Percentiles rank a stretch among this genome's conserved stretches.
Evolutionary conservation across 2,113 vertebrate species (phyloP).

Genomic region (Scortum barcoo): DNA sequence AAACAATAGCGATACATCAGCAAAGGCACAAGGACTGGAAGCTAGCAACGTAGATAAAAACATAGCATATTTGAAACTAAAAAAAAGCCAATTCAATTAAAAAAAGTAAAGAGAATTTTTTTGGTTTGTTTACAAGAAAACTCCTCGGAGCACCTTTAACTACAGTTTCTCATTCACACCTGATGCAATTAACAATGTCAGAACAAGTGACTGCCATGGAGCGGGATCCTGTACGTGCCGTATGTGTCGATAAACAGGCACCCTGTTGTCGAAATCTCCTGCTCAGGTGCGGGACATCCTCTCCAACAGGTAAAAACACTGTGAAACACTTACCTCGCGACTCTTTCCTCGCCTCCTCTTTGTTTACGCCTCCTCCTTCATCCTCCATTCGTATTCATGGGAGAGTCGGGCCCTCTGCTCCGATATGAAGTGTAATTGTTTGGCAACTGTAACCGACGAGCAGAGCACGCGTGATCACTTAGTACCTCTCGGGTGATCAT

Average conservation of each 20-base stretch:
- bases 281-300: slow-evolving; percentile 17
- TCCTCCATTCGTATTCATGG: neutral
- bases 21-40: too few species aligned
- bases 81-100: too few species aligned
- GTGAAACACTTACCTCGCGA: neutral
- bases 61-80: too few species aligned
- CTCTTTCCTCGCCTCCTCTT: neutral
- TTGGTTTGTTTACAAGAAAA: neutral
- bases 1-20: too few species aligned
- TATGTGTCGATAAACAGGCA: neutral
- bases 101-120: too few species aligned
- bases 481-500: neutral
- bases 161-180: neutral
- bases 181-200: neutral
- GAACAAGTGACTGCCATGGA: too few species aligned
- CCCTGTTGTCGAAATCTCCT: slow-evolving; percentile 4
- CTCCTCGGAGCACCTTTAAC: neutral
- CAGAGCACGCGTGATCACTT: neutral
- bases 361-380: neutral
- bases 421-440: slow-evolving; percentile 9
- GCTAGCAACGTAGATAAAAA: too few species aligned
- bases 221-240: neutral
- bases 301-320: neutral
- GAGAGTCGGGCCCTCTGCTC: neutral
- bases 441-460: neutral